phyloP scores from a whole-genome alignment of 1,140 invertebrate species.

The Liolophura sinensis region DNA sequence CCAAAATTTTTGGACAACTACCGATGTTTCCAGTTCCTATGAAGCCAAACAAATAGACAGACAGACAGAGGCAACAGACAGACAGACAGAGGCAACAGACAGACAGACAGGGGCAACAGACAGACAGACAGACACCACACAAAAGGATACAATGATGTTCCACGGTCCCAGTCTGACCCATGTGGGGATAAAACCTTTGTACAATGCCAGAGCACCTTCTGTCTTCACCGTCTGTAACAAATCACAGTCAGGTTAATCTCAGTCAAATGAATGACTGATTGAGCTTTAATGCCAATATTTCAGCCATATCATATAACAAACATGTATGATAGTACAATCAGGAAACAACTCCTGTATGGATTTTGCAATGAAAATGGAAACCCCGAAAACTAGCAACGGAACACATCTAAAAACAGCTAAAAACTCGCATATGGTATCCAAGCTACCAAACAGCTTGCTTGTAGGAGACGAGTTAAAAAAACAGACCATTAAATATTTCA shows the following conservation, averaged over 20 bases:
- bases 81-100: not conserved
- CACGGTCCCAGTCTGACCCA: constrained; percentile 73
- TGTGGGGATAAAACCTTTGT: constrained; percentile 58
- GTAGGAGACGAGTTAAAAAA: too few species aligned
- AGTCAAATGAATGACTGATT: too few species aligned
- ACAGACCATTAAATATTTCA: too few species aligned
- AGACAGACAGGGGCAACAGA: constrained; percentile 4
- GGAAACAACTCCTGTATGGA: not conserved
- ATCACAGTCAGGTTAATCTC: constrained; percentile 1
- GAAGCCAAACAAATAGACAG: not conserved
- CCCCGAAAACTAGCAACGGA: not conserved
- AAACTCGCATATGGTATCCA: not conserved
- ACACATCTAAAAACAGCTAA: constrained; percentile 1
- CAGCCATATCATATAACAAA: not conserved
- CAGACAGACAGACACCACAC: not conserved
- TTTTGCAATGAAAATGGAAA: not conserved
- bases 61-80: not conserved
- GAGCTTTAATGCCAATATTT: not conserved
- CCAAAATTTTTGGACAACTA: not conserved
- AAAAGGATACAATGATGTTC: constrained; percentile 79
- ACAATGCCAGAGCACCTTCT: constrained; percentile 54
- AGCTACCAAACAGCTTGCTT: too few species aligned
- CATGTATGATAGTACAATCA: not conserved
- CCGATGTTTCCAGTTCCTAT: not conserved
- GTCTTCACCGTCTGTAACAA: constrained; percentile 61